Conservation (phyloP, 2,888 invertebrate species). For the Rugalucina vietnamica region DNA sequence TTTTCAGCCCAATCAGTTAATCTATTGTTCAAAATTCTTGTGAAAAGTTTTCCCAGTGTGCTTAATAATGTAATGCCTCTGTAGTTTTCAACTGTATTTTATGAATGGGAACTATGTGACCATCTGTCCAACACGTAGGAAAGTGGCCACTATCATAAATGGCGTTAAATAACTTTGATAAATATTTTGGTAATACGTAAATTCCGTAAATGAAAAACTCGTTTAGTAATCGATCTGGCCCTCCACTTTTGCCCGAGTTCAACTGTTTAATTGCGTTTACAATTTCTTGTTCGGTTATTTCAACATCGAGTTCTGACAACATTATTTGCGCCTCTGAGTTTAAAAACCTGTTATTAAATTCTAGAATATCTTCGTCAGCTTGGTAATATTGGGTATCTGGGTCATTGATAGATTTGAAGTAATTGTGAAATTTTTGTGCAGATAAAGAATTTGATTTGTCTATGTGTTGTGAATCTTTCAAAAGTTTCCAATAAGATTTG, state of each 20-base stretch:
- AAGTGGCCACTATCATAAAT: slow-evolving; percentile 5
- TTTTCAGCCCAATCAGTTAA: slow-evolving; percentile 1
- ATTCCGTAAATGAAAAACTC: slow-evolving; percentile 5
- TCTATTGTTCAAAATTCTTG: slow-evolving; percentile 3
- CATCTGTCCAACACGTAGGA: not conserved
- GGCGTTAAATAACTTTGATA: not conserved
- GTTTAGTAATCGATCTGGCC: not conserved
- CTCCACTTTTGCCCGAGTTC: not conserved
- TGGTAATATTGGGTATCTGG: not conserved
- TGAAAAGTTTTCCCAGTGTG: slow-evolving; percentile 12
- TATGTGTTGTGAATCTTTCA: not conserved
- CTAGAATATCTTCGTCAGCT: not conserved
- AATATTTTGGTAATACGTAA: not conserved
- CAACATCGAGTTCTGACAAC: not conserved
- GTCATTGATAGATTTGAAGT: not conserved
- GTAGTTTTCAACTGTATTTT: not conserved
- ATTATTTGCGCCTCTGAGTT: not conserved
- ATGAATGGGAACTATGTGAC: not conserved
- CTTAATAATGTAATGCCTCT: slow-evolving; percentile 11
- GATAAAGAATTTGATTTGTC: not conserved
- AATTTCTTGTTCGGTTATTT: slow-evolving; percentile 4
- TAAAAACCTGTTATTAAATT: not conserved
- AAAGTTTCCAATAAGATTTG: not conserved
- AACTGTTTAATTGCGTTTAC: not conserved
- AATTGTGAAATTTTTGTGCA: not conserved